Evolutionary conservation across 2,113 vertebrate genomes (phyloP).

Genomic region (Eulacestoma nigropectus): DNA sequence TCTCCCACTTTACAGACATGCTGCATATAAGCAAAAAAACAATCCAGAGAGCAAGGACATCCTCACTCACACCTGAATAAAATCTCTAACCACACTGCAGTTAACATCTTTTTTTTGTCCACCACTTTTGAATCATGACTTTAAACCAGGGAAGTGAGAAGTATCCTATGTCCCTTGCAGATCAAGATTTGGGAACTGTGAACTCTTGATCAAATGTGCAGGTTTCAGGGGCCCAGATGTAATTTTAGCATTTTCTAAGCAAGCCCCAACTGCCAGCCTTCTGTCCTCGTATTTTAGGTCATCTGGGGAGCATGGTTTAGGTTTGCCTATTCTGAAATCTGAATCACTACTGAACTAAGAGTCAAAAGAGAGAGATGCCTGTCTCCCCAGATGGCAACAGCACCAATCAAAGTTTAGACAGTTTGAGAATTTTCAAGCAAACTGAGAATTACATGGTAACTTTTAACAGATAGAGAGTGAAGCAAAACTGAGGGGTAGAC

Average conservation of each 20-base stretch:
- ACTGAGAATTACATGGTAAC: not conserved
- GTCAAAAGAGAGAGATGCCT: not conserved
- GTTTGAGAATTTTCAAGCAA: not conserved
- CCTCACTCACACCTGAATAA: fast-evolving
- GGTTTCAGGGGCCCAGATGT: not conserved
- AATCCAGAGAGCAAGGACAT: not conserved
- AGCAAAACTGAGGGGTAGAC: not conserved
- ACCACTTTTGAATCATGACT: not conserved
- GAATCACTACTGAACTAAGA: not conserved
- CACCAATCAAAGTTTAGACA: not conserved
- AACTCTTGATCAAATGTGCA: not conserved
- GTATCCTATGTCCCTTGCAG: not conserved
- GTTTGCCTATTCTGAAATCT: not conserved
- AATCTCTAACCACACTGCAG: not conserved
- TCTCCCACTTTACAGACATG: not conserved
- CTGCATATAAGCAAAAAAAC: not conserved
- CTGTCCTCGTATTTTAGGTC: not conserved
- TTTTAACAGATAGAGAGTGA: not conserved
- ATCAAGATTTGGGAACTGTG: not conserved
- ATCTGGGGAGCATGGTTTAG: not conserved
- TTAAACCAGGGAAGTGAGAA: not conserved
- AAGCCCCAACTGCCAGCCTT: not conserved
- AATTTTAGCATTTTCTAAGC: not conserved
- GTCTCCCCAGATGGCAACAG: not conserved
- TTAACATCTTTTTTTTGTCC: not conserved